Percentiles rank a stretch among this genome's conserved stretches.
Evolutionary conservation across 2,113 vertebrate genomes (phyloP).

Genomic region (Mobula hypostoma): DNA sequence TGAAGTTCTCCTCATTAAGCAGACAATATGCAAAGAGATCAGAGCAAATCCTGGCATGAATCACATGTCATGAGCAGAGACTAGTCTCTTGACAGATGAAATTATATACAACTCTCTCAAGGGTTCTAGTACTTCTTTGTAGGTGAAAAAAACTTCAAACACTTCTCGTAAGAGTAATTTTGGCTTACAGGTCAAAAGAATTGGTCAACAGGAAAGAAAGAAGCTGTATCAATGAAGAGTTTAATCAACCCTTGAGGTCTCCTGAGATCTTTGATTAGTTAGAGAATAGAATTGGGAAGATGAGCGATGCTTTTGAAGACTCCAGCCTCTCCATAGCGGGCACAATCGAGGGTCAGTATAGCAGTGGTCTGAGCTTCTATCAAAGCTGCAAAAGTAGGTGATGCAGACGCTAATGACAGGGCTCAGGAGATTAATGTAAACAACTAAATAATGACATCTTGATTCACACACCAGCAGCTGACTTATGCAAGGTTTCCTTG

Average conservation of each 20-base stretch:
- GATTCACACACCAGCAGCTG: too few species aligned
- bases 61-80: neutral
- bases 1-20: neutral
- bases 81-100: neutral
- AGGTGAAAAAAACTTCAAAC: neutral
- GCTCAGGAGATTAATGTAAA: too few species aligned
- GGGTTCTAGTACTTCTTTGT: neutral
- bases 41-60: constrained; percentile 13
- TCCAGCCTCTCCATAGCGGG: too few species aligned
- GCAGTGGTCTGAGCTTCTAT: too few species aligned
- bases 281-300: too few species aligned
- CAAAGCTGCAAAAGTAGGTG: too few species aligned
- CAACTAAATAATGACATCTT: too few species aligned
- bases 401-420: too few species aligned
- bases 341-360: too few species aligned
- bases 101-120: neutral
- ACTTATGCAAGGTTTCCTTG: too few species aligned
- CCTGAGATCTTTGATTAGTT: neutral
- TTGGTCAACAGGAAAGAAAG: neutral
- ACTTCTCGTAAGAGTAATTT: neutral
- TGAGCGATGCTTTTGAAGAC: too few species aligned
- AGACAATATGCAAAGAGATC: constrained; percentile 15
- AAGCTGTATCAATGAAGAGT: neutral
- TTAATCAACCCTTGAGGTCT: neutral
- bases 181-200: neutral